A percentile compares a stretch with the other conserved stretches of the same genome.
phyloP scores from a whole-genome alignment of 1,140 invertebrate genomes.

The Drosophila biarmipes region DNA sequence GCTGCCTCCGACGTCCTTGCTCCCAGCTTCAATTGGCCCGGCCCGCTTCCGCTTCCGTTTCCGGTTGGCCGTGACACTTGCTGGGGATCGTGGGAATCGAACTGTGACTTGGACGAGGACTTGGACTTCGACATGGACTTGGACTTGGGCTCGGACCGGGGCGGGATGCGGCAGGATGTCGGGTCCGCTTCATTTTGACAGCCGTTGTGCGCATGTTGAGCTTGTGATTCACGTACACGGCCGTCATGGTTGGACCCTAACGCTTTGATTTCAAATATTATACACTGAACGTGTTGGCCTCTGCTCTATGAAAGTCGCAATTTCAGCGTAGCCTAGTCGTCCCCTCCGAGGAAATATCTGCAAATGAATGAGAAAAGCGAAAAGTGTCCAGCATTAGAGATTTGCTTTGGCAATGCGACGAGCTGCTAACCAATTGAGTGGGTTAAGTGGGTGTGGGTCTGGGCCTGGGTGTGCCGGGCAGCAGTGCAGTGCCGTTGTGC shows the following conservation, averaged over 20 bases:
- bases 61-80: conserved; percentile 35
- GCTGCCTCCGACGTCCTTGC: background rate
- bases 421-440: conserved; percentile 19
- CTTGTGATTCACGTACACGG: conserved; percentile 59
- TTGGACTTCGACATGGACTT: background rate
- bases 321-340: conserved; percentile 29
- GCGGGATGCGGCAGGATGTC: conserved; percentile 17
- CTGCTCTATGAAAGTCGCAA: conserved; percentile 51
- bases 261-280: conserved; percentile 85
- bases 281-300: conserved; percentile 62
- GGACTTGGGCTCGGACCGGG: conserved; percentile 11
- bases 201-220: conserved; percentile 78
- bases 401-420: background rate
- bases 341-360: conserved; percentile 38
- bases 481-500: background rate
- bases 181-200: conserved; percentile 75
- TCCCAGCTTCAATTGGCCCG: conserved; percentile 23
- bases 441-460: background rate
- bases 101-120: conserved; percentile 13
- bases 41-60: conserved; percentile 6
- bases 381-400: conserved; percentile 19
- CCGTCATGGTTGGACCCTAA: conserved; percentile 70
- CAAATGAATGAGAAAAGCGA: conserved; percentile 37
- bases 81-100: conserved; percentile 10
- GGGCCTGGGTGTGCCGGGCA: background rate